These are phyloP conservation scores for Tipula lateralis DNA, from an alignment of 2,888 invertebrate species.

Conservation along the genomic window DNA sequence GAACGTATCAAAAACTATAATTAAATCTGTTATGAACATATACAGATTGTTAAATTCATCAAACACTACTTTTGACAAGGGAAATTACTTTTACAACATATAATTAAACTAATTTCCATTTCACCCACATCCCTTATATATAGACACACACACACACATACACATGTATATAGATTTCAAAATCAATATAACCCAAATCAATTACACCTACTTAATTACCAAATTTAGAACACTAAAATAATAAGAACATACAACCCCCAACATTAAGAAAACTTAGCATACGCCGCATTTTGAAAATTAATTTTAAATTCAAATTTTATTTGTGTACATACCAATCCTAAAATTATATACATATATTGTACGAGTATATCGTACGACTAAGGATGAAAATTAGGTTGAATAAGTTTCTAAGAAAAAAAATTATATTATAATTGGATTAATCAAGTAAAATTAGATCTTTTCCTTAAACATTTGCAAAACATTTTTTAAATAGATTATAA, in stretches of 20 bases:
- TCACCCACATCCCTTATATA: background rate
- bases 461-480: background rate
- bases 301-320: background rate
- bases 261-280: background rate
- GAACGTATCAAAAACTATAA: background rate
- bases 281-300: background rate
- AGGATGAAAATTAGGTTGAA: slow-evolving; percentile 13
- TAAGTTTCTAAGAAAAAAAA: background rate
- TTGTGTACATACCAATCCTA: background rate
- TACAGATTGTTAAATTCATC: background rate
- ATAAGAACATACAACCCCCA: background rate
- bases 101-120: background rate
- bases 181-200: slow-evolving; percentile 1
- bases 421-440: background rate
- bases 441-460: background rate
- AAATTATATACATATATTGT: no score
- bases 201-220: slow-evolving; percentile 14
- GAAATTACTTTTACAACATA: background rate
- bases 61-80: background rate
- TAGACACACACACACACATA: background rate
- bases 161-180: background rate
- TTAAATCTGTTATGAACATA: background rate
- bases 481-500: slow-evolving; percentile 11
- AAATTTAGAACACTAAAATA: background rate
- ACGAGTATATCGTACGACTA: background rate